These are phyloP conservation scores for Epicauta chinensis DNA, from an alignment of 1,140 invertebrate genomes.

Conservation along the genomic window DNA sequence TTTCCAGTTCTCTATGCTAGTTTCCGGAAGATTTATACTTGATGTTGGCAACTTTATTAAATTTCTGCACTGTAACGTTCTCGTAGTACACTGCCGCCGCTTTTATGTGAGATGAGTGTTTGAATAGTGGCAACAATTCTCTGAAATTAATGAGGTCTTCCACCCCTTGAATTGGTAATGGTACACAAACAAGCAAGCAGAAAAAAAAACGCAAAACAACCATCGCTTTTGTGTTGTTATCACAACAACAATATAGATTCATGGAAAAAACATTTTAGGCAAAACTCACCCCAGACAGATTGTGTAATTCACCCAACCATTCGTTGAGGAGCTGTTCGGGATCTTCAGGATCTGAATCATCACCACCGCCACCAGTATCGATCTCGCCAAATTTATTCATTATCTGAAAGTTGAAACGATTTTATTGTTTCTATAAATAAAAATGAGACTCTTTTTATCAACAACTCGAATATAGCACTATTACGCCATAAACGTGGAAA, in stretches of 20 bases:
- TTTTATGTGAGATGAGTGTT: conserved; percentile 1
- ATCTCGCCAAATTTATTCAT: conserved; percentile 33
- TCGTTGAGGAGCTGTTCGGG: conserved; percentile 58
- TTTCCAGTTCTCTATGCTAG: too few species aligned
- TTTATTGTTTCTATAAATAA: too few species aligned
- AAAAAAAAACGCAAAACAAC: too few species aligned
- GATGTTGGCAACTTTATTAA: conserved; percentile 12
- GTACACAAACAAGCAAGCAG: not conserved
- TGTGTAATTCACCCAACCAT: conserved; percentile 60
- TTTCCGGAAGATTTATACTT: conserved; percentile 14
- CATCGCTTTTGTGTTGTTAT: too few species aligned
- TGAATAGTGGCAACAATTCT: conserved; percentile 6
- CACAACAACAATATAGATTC: too few species aligned
- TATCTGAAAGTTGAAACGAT: not conserved
- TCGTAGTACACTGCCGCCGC: not conserved
- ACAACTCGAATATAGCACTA: not conserved
- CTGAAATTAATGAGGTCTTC: conserved; percentile 4
- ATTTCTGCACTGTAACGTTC: conserved; percentile 19
- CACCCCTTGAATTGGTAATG: not conserved
- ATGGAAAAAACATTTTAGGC: too few species aligned
- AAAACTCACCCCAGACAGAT: conserved; percentile 55
- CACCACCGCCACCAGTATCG: conserved; percentile 30
- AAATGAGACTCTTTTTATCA: too few species aligned
- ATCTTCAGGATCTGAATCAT: conserved; percentile 50
- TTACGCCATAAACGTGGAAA: too few species aligned